Conservation (phyloP, 2,888 invertebrate species). For the Mythimna pallens region DNA sequence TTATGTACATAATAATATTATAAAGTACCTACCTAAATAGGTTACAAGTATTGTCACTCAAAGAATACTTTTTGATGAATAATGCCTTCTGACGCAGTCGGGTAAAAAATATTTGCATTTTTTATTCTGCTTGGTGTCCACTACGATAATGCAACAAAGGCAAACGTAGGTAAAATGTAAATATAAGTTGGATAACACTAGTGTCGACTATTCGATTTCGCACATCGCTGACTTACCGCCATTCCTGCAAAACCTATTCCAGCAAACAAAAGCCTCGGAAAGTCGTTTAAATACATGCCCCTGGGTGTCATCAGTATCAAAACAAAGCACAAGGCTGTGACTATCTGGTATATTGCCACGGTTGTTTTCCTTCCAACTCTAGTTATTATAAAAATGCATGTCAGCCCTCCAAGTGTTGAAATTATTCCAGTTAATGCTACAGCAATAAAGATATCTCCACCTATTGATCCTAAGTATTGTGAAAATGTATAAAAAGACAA, state of each 20-base stretch:
- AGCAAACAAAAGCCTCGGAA: slow-evolving; percentile 90
- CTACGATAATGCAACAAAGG: slow-evolving; percentile 20
- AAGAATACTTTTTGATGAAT: not conserved
- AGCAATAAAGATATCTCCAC: slow-evolving; percentile 89
- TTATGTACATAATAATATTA: too few relatives aligned
- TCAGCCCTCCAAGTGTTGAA: slow-evolving; percentile 88
- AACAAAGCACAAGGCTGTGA: slow-evolving; percentile 88
- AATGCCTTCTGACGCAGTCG: not conserved
- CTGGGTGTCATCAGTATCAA: slow-evolving; percentile 87
- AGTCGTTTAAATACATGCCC: slow-evolving; percentile 83
- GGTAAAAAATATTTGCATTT: not conserved
- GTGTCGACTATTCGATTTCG: slow-evolving; percentile 52
- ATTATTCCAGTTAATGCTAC: slow-evolving; percentile 89
- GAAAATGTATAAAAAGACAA: slow-evolving; percentile 91
- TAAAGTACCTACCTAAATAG: too few relatives aligned
- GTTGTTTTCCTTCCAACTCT: slow-evolving; percentile 88
- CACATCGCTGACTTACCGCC: slow-evolving; percentile 86
- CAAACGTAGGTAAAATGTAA: not conserved
- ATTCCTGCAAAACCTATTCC: slow-evolving; percentile 92
- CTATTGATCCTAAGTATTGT: slow-evolving; percentile 90
- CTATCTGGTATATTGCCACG: slow-evolving; percentile 84
- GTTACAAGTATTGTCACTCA: not conserved
- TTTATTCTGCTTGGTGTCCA: not conserved
- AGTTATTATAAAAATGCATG: slow-evolving; percentile 87
- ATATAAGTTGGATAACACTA: slow-evolving; percentile 4